A percentile compares a stretch with the other conserved stretches of the same genome.
phyloP scores from a whole-genome alignment of 2,888 invertebrate genomes.

The Tetramorium bicarinatum region DNA sequence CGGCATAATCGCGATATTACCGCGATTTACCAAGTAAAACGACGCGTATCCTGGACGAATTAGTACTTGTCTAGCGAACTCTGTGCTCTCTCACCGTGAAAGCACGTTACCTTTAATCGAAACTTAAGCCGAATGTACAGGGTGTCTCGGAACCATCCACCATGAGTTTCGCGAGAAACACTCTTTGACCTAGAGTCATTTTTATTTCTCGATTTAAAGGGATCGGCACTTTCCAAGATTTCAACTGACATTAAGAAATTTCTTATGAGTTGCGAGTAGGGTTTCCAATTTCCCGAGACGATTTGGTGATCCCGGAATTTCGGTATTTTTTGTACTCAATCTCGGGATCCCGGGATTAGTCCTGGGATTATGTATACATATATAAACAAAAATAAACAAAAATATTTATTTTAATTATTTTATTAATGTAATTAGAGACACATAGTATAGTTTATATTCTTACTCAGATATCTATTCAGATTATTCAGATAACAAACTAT shows the following conservation, averaged over 20 bases:
- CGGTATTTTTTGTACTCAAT: too few species aligned
- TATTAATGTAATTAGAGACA: too few species aligned
- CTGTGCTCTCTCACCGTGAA: conserved; percentile 24
- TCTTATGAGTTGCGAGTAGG: neutral
- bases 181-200: neutral
- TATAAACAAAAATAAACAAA: too few species aligned
- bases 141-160: neutral
- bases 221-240: neutral
- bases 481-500: too few species aligned
- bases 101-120: conserved; percentile 20
- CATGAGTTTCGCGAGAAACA: neutral
- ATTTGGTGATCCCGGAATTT: too few species aligned
- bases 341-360: too few species aligned
- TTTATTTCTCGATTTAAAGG: neutral
- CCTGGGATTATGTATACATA: too few species aligned
- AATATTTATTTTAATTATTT: too few species aligned
- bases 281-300: too few species aligned
- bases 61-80: conserved; percentile 15
- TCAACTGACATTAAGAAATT: neutral
- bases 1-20: conserved; percentile 16
- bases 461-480: too few species aligned
- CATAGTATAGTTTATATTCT: too few species aligned
- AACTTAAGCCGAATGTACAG: neutral
- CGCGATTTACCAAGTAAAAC: conserved; percentile 8
- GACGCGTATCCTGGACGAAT: neutral